phyloP scores from a whole-genome alignment of 2,888 invertebrate species.

The Abrostola triplasia region DNA sequence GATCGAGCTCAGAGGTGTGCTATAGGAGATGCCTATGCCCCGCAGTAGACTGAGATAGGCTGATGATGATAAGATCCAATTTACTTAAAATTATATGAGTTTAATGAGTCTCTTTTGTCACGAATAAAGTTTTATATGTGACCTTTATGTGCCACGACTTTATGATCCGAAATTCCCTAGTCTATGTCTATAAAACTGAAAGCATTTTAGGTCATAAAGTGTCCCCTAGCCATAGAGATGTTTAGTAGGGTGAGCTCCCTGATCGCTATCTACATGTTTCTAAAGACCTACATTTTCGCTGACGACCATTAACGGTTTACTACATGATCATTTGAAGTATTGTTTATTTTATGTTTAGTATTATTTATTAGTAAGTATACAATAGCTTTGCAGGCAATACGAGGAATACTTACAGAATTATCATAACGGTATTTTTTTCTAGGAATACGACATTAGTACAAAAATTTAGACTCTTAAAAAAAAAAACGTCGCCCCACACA shows the following conservation, averaged over 20 bases:
- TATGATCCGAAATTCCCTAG: constrained; percentile 41
- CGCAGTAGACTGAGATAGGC: too few relatives aligned
- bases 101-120: constrained; percentile 11
- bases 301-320: constrained; percentile 8
- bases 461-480: too few relatives aligned
- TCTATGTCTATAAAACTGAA: constrained; percentile 47
- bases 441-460: too few relatives aligned
- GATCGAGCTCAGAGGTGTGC: too few relatives aligned
- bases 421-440: too few relatives aligned
- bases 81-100: background rate
- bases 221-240: constrained; percentile 41
- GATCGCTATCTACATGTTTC: constrained; percentile 39
- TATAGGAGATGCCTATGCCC: too few relatives aligned
- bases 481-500: too few relatives aligned
- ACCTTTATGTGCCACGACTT: constrained; percentile 35
- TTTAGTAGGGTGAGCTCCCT: constrained; percentile 35
- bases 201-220: constrained; percentile 50
- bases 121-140: constrained; percentile 25
- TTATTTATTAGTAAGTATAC: too few relatives aligned
- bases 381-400: too few relatives aligned
- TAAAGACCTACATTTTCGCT: constrained; percentile 32
- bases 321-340: constrained; percentile 6
- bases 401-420: too few relatives aligned
- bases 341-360: constrained; percentile 4
- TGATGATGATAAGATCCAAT: too few relatives aligned